phyloP scores from a whole-genome alignment of 2,888 invertebrate genomes.

The Augochlorella aurata region DNA sequence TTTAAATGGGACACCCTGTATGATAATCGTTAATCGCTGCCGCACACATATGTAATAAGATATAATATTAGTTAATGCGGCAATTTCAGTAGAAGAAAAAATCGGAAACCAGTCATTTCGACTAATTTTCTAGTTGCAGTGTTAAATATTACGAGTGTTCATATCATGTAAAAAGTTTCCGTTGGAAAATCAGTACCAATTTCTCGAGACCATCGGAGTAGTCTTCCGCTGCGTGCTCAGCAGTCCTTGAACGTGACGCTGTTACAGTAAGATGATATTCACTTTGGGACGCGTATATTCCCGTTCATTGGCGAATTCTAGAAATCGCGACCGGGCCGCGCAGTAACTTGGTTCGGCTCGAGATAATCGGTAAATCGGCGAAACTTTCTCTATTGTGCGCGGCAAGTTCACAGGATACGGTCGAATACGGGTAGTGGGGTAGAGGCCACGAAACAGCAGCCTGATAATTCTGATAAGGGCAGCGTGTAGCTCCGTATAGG shows the following conservation, averaged over 20 bases:
- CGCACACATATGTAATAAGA: too few relatives aligned
- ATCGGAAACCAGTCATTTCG: too few relatives aligned
- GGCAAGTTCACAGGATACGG: slow-evolving; percentile 59
- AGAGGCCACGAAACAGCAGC: slow-evolving; percentile 53
- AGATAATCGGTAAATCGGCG: slow-evolving; percentile 65
- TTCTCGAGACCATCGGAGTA: background rate
- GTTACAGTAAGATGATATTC: slow-evolving; percentile 38
- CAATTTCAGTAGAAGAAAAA: too few relatives aligned
- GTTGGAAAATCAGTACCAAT: background rate
- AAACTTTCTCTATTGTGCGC: slow-evolving; percentile 67
- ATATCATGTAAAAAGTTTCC: background rate
- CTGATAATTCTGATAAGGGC: slow-evolving; percentile 68
- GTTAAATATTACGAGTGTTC: too few relatives aligned
- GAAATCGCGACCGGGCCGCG: slow-evolving; percentile 39
- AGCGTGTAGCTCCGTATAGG: slow-evolving; percentile 21
- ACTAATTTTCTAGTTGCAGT: too few relatives aligned
- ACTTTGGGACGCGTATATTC: slow-evolving; percentile 29
- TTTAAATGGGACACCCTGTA: too few relatives aligned
- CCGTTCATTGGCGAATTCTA: slow-evolving; percentile 43
- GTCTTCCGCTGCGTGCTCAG: background rate
- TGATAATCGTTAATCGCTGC: too few relatives aligned
- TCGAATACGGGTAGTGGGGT: background rate
- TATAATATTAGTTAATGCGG: too few relatives aligned
- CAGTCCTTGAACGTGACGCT: slow-evolving; percentile 23
- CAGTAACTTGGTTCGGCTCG: slow-evolving; percentile 36